These are phyloP conservation scores for Cybosia mesomella DNA, from an alignment of 2,888 invertebrate genomes.

Conservation along the genomic window DNA sequence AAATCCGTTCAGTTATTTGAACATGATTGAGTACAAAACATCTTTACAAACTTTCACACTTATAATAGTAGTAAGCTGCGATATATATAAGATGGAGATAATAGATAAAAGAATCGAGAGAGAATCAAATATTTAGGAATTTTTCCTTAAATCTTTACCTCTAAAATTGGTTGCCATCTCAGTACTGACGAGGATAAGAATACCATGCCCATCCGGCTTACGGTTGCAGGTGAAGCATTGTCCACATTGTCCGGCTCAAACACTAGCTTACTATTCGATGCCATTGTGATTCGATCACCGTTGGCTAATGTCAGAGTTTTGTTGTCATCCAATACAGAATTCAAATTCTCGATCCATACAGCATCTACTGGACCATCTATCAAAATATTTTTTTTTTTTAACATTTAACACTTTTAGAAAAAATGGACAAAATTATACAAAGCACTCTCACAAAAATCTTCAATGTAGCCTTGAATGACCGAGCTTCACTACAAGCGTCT, in stretches of 20 bases:
- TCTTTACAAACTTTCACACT: neutral
- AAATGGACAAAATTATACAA: too few relatives aligned
- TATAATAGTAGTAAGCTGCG: too few relatives aligned
- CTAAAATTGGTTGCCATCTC: slow-evolving; percentile 92
- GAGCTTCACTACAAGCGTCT: too few relatives aligned
- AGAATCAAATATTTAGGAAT: neutral
- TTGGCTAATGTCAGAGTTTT: slow-evolving; percentile 96
- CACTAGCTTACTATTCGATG: slow-evolving; percentile 93
- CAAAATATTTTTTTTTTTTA: slow-evolving; percentile 9
- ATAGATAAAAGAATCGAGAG: neutral
- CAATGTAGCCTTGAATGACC: too few relatives aligned
- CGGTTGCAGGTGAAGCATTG: slow-evolving; percentile 96
- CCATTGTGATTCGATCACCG: slow-evolving; percentile 96
- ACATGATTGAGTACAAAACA: neutral
- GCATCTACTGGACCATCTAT: slow-evolving; percentile 96
- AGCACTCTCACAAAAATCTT: too few relatives aligned
- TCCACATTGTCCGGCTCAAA: slow-evolving; percentile 97
- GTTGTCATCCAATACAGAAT: slow-evolving; percentile 96
- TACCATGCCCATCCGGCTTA: slow-evolving; percentile 97
- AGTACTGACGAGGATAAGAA: slow-evolving; percentile 95
- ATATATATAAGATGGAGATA: too few relatives aligned
- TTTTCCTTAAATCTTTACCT: slow-evolving; percentile 75
- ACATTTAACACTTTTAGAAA: too few relatives aligned
- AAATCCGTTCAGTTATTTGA: neutral
- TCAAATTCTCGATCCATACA: slow-evolving; percentile 97